Evolutionary conservation across 2,113 vertebrate genomes (phyloP).

Genomic region (Dipodomys ordii): DNA sequence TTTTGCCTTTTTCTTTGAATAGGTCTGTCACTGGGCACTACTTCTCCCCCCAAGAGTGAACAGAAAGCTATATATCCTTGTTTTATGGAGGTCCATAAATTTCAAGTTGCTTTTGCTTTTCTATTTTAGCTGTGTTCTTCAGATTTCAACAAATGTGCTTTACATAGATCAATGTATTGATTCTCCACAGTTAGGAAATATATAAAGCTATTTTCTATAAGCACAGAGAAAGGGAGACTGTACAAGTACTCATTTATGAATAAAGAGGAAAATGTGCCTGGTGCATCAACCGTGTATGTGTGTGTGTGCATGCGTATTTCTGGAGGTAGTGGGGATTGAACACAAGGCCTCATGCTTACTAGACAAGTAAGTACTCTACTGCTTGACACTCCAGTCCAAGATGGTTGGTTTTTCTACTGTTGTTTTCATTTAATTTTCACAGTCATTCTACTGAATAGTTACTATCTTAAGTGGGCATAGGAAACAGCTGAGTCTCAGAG

Average conservation of each 20-base stretch:
- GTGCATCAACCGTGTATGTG: too few species aligned
- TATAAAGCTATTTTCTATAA: slow-evolving; percentile 39
- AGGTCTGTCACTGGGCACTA: not conserved
- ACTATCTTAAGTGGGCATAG: not conserved
- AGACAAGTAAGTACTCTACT: too few species aligned
- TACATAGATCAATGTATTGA: not conserved
- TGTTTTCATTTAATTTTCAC: not conserved
- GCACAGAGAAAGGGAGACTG: not conserved
- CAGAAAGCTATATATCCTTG: not conserved
- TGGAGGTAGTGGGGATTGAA: too few species aligned
- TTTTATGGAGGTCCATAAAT: not conserved
- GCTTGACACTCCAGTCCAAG: too few species aligned
- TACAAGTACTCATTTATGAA: not conserved
- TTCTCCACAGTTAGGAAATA: not conserved
- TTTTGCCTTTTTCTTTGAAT: not conserved
- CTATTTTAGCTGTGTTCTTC: not conserved
- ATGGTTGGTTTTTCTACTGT: not conserved
- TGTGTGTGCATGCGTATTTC: too few species aligned
- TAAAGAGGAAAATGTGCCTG: not conserved
- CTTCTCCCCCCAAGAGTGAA: not conserved
- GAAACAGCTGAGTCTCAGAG: not conserved
- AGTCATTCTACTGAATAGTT: not conserved
- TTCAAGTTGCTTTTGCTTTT: slow-evolving; percentile 1
- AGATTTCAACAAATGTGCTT: not conserved
- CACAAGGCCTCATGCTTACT: too few species aligned